Percentiles rank a stretch among this genome's conserved stretches.
phyloP scores from a whole-genome alignment of 2,888 invertebrate species.

The Plebejus argus region DNA sequence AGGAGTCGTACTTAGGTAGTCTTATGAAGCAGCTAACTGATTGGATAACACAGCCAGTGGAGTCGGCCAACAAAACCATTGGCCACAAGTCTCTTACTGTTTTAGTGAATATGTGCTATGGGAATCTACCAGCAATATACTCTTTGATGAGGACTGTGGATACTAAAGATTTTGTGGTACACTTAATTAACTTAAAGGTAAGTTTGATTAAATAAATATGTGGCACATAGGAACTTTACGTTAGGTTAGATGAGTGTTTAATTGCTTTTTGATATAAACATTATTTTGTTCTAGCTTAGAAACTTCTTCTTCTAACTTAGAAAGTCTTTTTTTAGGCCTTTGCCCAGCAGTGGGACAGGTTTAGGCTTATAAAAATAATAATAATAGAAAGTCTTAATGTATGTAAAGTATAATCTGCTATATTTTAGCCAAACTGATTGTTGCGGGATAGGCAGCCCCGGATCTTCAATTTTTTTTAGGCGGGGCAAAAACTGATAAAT shows the following conservation, averaged over 20 bases:
- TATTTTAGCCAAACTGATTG: neutral
- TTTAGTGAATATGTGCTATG: constrained; percentile 89
- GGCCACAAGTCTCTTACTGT: constrained; percentile 83
- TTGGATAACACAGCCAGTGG: constrained; percentile 81
- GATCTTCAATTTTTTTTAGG: too few relatives aligned
- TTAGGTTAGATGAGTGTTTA: too few relatives aligned
- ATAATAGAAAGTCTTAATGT: too few relatives aligned
- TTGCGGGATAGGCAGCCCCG: neutral
- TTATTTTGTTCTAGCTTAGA: too few relatives aligned
- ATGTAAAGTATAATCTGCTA: too few relatives aligned
- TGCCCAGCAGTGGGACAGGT: too few relatives aligned
- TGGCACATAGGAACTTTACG: too few relatives aligned
- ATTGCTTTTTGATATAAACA: too few relatives aligned
- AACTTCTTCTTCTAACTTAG: too few relatives aligned
- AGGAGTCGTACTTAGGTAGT: constrained; percentile 86
- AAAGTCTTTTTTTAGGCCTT: too few relatives aligned
- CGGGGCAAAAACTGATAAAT: too few relatives aligned
- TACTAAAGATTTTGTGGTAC: constrained; percentile 83
- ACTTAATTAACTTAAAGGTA: constrained; percentile 82
- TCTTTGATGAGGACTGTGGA: constrained; percentile 86
- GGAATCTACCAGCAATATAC: constrained; percentile 88
- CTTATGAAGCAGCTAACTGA: constrained; percentile 85
- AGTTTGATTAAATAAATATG: constrained; percentile 37
- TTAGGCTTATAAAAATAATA: too few relatives aligned
- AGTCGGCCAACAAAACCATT: constrained; percentile 65